phyloP scores from a whole-genome alignment of 2,113 vertebrate genomes.

The Chaetodon trifascialis region DNA sequence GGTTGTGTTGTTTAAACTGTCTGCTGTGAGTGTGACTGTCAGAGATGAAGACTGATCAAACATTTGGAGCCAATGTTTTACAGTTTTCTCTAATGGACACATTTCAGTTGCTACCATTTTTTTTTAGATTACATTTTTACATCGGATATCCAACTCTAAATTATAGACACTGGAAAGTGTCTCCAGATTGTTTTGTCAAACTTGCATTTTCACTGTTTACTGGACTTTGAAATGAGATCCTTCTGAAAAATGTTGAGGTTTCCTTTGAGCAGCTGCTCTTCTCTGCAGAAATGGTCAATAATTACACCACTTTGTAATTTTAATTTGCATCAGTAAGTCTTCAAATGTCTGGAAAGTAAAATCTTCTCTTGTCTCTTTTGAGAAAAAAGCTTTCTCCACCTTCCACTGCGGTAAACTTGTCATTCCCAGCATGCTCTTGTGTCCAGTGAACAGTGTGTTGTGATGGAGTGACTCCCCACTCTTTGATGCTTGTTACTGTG shows the following conservation, averaged over 20 bases:
- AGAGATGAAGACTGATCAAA: neutral
- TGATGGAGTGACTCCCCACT: neutral
- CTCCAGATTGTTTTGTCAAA: no score
- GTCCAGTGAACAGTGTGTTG: neutral
- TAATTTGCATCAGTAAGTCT: neutral
- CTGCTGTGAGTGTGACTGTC: no score
- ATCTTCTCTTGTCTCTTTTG: neutral
- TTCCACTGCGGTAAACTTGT: neutral
- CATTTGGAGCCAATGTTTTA: no score
- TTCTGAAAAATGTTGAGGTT: neutral
- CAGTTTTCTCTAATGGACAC: no score
- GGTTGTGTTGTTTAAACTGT: neutral
- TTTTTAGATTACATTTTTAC: no score
- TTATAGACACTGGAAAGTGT: no score
- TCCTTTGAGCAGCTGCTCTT: neutral
- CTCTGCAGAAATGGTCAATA: neutral
- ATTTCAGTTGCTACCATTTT: no score
- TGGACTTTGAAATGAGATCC: neutral
- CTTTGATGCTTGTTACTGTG: neutral
- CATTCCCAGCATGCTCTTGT: slow-evolving; percentile 3
- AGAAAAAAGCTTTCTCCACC: neutral
- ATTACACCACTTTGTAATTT: neutral
- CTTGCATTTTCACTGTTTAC: neutral
- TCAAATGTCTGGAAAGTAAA: neutral
- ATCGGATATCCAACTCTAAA: no score